Conservation (phyloP, 2,113 vertebrate genomes). For the Machaerirhynchus nigripectus region DNA sequence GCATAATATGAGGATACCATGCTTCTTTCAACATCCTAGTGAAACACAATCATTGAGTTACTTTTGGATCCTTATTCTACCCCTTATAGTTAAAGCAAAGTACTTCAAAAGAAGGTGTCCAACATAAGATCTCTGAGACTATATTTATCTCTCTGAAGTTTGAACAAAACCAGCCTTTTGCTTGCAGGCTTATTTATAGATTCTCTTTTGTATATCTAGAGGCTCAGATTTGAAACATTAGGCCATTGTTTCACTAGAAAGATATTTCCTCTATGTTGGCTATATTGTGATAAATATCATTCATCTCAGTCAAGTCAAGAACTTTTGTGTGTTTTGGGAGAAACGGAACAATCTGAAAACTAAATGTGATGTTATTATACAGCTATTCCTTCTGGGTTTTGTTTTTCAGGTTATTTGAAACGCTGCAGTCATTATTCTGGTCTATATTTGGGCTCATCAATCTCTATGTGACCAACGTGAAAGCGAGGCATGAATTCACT, state of each 20-base stretch:
- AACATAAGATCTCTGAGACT: background rate
- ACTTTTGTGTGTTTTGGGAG: background rate
- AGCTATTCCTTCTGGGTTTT: background rate
- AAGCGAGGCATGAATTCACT: constrained; percentile 88
- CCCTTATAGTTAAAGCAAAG: background rate
- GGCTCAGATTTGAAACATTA: background rate
- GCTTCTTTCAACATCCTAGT: background rate
- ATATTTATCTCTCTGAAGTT: background rate
- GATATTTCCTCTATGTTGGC: background rate
- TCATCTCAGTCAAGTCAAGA: background rate
- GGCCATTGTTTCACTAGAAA: background rate
- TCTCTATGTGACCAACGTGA: constrained; percentile 92
- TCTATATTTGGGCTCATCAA: constrained; percentile 96
- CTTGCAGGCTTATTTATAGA: background rate
- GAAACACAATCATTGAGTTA: background rate
- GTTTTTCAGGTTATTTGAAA: constrained; percentile 90
- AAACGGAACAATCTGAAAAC: background rate
- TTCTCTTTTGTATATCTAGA: background rate
- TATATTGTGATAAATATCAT: background rate
- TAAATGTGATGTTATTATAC: background rate
- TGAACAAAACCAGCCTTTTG: background rate
- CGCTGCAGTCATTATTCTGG: constrained; percentile 95
- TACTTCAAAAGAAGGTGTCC: background rate
- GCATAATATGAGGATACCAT: background rate
- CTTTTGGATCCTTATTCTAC: background rate